A percentile compares a stretch with the other conserved stretches of the same genome.
These are phyloP conservation scores for Zaprionus africanus DNA, from an alignment of 1,140 invertebrate species.

Conservation along the genomic window DNA sequence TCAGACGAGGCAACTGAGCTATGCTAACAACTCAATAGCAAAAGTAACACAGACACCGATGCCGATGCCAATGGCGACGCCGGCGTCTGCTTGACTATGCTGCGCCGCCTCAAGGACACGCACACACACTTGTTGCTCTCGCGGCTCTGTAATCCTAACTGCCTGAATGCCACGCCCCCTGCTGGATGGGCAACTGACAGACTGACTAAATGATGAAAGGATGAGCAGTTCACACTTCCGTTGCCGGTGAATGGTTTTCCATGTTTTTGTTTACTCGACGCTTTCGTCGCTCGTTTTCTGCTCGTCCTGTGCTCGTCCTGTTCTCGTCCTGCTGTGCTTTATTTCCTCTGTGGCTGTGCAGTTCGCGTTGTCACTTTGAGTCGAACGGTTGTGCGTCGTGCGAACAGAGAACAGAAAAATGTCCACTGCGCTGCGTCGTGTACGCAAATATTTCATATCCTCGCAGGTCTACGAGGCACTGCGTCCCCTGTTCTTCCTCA, in stretches of 20 bases:
- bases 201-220: slow-evolving; percentile 41
- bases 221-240: slow-evolving; percentile 50
- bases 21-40: slow-evolving; percentile 39
- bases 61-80: neutral
- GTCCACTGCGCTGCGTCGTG: slow-evolving; percentile 61
- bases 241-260: slow-evolving; percentile 28
- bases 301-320: neutral
- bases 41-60: slow-evolving; percentile 1
- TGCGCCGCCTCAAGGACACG: slow-evolving; percentile 36
- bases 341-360: slow-evolving; percentile 55
- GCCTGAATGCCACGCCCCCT: neutral
- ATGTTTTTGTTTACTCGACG: slow-evolving; percentile 32
- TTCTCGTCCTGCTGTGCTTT: slow-evolving; percentile 12
- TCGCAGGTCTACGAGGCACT: slow-evolving; percentile 76
- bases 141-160: slow-evolving; percentile 15
- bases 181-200: neutral
- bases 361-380: slow-evolving; percentile 57
- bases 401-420: slow-evolving; percentile 6
- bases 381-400: slow-evolving; percentile 53
- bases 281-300: slow-evolving; percentile 24
- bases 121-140: slow-evolving; percentile 44
- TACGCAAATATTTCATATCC: slow-evolving; percentile 75
- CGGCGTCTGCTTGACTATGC: slow-evolving; percentile 45
- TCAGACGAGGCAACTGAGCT: slow-evolving; percentile 15
- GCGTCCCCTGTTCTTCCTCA: slow-evolving; percentile 70